phyloP scores from a whole-genome alignment of 2,888 invertebrate species.

The Chymomyza fuscimana region DNA sequence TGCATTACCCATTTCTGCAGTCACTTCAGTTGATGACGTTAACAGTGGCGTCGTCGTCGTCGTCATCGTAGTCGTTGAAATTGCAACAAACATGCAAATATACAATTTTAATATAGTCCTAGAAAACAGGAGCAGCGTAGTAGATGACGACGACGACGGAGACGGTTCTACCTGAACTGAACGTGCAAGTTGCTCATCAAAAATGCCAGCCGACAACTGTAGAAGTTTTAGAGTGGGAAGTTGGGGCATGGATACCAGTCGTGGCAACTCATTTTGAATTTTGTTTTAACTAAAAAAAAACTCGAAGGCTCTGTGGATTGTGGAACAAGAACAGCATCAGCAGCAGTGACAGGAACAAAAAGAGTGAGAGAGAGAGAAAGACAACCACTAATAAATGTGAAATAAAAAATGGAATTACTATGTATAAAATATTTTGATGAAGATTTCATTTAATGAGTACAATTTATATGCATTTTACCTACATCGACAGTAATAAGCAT shows the following conservation, averaged over 20 bases:
- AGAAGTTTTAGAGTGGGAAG: background rate
- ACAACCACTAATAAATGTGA: too few relatives aligned
- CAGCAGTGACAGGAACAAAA: too few relatives aligned
- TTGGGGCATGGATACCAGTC: constrained; percentile 28
- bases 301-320: too few relatives aligned
- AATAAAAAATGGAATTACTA: too few relatives aligned
- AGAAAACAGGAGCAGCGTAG: constrained; percentile 26
- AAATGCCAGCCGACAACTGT: constrained; percentile 60
- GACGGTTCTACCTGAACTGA: background rate
- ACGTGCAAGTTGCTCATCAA: constrained; percentile 62
- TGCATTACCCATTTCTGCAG: constrained; percentile 50
- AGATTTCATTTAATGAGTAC: constrained; percentile 65
- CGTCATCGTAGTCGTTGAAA: constrained; percentile 49
- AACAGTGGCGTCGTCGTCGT: constrained; percentile 32
- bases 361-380: too few relatives aligned
- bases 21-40: constrained; percentile 13
- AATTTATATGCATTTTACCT: constrained; percentile 65
- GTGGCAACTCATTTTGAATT: background rate
- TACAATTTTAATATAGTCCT: constrained; percentile 69
- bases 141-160: background rate
- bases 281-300: constrained; percentile 11
- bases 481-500: constrained; percentile 21
- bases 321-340: background rate
- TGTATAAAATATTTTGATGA: constrained; percentile 24
- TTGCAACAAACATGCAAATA: constrained; percentile 73